Base-by-base conservation (phyloP, 2,888 invertebrate genomes). In the Campoletis raptor region DNA sequence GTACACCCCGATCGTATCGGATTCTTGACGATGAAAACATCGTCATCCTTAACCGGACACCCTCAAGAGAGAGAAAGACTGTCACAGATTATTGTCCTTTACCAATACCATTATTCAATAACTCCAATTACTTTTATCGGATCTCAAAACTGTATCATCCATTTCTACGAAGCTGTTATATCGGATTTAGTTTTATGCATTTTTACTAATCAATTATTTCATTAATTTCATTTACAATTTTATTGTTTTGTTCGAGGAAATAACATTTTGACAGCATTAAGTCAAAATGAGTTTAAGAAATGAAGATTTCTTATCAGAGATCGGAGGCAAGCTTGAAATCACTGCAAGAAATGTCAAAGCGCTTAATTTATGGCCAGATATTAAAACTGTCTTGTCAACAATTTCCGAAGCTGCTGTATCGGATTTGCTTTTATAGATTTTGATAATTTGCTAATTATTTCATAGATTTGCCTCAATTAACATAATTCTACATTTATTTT, bases 11-110 rank as follows among this genome's bases (percentile, higher is more conserved):
- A 84, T 83, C 77, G 66, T 79, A 61, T 84, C 81, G 81, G 54
- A 85, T 85, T 77, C 80, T 85, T 40, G 64, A 37, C 76, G 85
- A 81, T 85, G 42, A 72, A 66, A 66, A 77, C 42, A 76, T 81
- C 85, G 70, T 64, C 48, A 48, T 54, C 54, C 54, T 73, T 54
- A 57, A 73, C 66, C 70, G 72, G 36, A 42, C 64, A 76, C 45
- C 45, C 70, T 24, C 15, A 21, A 57, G 30, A 78, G 69, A 54
- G 45, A 69, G 70, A 54, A 3, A 48, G n/a, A 54, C 12, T 24
- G 12, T 57, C 57, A 9, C 57, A 10, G 30, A 72, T 52, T 48
- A 78, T 83, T 83, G 72, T 78, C 54, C 64, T 48, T 48, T 66
- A 64, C 37, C 8, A 67, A 18, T 61, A 24, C 61, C 21, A 48